Base-by-base conservation (phyloP, 2,113 vertebrate species). In the Maccullochella peelii region DNA sequence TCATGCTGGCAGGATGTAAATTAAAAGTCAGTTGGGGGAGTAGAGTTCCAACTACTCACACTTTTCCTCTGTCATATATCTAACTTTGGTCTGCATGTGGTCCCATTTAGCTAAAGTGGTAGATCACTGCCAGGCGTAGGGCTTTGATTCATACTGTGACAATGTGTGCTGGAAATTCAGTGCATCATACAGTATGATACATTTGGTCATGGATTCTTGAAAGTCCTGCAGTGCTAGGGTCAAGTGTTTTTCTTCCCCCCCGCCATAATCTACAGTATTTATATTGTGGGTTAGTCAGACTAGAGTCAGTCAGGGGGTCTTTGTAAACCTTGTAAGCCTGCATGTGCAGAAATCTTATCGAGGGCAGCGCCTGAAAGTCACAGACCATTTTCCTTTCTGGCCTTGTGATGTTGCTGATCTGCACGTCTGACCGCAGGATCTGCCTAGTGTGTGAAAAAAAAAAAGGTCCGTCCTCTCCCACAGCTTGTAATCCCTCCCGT, bases 401-500 rank as follows among this genome's bases (percentile, higher is more conserved):
- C 75, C 70, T 71, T 62, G 36, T 59, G 40, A 61, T 80, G 74
- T 79, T 76, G 74, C 82, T 74, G 66, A 85, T 79, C 83, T 71
- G 86, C 86, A 57, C 30, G n/a, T 80, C 73, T 90, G 72, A 86
- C 83, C 61, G 0, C 62, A 77, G 73, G 44, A 74, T 83, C 80
- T 55, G 79, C 38, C 63, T 50, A 16, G 59, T 54, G 59, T 83
- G 77, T 73, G 69, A 82, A 77, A 80, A 54, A 85, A 85, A 73
- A 79, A 52, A 52, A 36, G 76, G 68, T 68, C 67, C 2, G 38
- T 85, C 61, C 27, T 86, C 88, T 92, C 85, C 77, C 89, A 89
- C 86, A 86, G 71, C 52, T 82, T 52, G 18, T 91, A 91, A 89
- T 91, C 90, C 86, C 83, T 82, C 78, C 77, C 27, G 72, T 84